A percentile compares a stretch with the other conserved stretches of the same genome.
phyloP scores from a whole-genome alignment of 2,888 invertebrate genomes.

The Scaptomyza cyrtandrae region DNA sequence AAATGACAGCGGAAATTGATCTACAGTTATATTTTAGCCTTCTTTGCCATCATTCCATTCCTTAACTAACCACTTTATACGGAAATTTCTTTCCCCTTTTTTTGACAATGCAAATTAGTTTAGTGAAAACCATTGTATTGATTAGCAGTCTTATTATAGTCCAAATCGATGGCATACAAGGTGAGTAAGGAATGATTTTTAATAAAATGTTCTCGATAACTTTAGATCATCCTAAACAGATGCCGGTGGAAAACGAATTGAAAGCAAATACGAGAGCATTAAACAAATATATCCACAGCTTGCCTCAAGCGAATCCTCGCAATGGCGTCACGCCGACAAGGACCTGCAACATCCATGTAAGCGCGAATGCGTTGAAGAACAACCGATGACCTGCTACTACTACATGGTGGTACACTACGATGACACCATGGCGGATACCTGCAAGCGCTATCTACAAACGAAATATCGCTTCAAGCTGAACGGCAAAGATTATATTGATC shows the following conservation, averaged over 20 bases:
- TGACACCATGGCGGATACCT: conserved; percentile 79
- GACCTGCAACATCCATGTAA: conserved; percentile 78
- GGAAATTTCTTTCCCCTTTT: background rate
- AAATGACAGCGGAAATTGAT: conserved; percentile 49
- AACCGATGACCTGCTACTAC: conserved; percentile 81
- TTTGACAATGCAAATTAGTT: conserved; percentile 42
- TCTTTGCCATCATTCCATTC: conserved; percentile 13
- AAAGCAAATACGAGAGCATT: conserved; percentile 70
- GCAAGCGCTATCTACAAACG: conserved; percentile 71
- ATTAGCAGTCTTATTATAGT: conserved; percentile 57
- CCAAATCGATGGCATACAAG: conserved; percentile 71
- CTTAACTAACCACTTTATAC: background rate
- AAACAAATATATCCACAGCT: conserved; percentile 73
- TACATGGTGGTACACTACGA: conserved; percentile 81
- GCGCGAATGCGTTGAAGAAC: conserved; percentile 71
- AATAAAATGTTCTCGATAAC: conserved; percentile 14
- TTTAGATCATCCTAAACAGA: conserved; percentile 32
- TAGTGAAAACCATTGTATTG: conserved; percentile 49
- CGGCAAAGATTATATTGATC: conserved; percentile 71
- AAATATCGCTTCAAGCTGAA: conserved; percentile 69
- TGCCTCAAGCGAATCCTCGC: conserved; percentile 55
- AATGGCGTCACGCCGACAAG: conserved; percentile 70
- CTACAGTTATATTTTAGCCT: conserved; percentile 53
- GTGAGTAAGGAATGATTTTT: conserved; percentile 37
- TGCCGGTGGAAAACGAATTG: conserved; percentile 64